These are phyloP conservation scores for Autographa pulchrina DNA, from an alignment of 2,888 invertebrate species.

Conservation along the genomic window DNA sequence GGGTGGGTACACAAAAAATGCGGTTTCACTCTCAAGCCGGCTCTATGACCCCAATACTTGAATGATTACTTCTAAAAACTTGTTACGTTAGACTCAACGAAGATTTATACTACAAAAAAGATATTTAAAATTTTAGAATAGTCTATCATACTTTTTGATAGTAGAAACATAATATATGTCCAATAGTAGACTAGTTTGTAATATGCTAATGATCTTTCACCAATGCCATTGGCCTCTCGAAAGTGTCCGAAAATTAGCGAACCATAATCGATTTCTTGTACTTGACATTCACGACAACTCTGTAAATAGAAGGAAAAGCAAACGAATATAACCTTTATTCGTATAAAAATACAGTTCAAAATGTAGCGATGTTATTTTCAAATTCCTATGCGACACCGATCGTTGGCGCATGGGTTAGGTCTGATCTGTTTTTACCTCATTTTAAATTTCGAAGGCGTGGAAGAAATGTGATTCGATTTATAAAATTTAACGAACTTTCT, in stretches of 20 bases:
- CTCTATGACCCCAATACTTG: constrained; percentile 64
- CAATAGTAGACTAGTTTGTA: constrained; percentile 17
- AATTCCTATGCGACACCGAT: constrained; percentile 71
- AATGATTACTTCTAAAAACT: constrained; percentile 45
- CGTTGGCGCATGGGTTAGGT: constrained; percentile 59
- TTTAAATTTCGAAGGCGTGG: constrained; percentile 77
- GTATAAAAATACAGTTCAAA: constrained; percentile 56
- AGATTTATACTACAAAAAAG: constrained; percentile 5
- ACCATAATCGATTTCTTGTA: constrained; percentile 84
- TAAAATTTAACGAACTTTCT: constrained; percentile 68
- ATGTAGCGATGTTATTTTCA: constrained; percentile 32
- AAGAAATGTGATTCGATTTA: constrained; percentile 73
- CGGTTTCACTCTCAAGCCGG: constrained; percentile 74
- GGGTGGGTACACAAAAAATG: constrained; percentile 66
- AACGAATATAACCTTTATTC: constrained; percentile 60
- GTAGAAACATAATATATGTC: constrained; percentile 8
- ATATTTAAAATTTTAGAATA: background rate
- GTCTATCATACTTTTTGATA: background rate
- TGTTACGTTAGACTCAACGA: constrained; percentile 39
- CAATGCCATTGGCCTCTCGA: constrained; percentile 72
- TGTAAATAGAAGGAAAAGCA: constrained; percentile 42
- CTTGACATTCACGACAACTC: constrained; percentile 82
- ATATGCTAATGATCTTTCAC: constrained; percentile 75
- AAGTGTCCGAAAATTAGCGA: constrained; percentile 81
- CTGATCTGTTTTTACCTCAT: constrained; percentile 71